Percentiles rank a stretch among this genome's conserved stretches.
Conservation (phyloP, 2,113 vertebrate genomes). For the Sialia sialis region DNA sequence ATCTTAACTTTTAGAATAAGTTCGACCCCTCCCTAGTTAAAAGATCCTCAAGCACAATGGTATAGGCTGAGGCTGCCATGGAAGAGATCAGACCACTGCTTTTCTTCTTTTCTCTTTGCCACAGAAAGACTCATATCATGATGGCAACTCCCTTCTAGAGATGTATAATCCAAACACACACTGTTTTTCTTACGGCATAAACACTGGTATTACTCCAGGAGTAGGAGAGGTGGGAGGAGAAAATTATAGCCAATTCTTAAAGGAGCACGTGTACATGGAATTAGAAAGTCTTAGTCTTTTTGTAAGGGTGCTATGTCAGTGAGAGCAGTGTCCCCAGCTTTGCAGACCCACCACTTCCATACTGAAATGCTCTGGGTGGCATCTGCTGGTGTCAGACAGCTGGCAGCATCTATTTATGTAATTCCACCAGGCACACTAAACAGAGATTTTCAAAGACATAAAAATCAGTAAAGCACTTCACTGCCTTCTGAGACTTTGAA, state of each 20-base stretch:
- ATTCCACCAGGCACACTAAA: slow-evolving; percentile 32
- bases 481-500: slow-evolving; percentile 23
- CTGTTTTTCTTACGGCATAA: background rate
- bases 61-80: background rate
- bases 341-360: background rate
- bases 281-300: background rate
- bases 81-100: background rate
- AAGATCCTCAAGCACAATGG: background rate
- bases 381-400: background rate
- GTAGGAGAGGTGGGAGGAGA: background rate
- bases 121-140: background rate
- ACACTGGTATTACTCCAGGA: background rate
- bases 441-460: slow-evolving; percentile 36
- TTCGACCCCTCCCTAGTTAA: background rate
- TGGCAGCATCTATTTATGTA: background rate
- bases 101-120: background rate
- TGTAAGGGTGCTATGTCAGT: background rate
- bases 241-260: background rate
- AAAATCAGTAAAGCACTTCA: slow-evolving; percentile 47
- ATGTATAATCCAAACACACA: background rate
- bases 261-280: background rate
- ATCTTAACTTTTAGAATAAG: background rate
- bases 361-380: background rate
- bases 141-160: background rate
- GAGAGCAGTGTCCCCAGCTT: background rate